phyloP scores from a whole-genome alignment of 2,888 invertebrate genomes.

The Ormyrus thymus region DNA sequence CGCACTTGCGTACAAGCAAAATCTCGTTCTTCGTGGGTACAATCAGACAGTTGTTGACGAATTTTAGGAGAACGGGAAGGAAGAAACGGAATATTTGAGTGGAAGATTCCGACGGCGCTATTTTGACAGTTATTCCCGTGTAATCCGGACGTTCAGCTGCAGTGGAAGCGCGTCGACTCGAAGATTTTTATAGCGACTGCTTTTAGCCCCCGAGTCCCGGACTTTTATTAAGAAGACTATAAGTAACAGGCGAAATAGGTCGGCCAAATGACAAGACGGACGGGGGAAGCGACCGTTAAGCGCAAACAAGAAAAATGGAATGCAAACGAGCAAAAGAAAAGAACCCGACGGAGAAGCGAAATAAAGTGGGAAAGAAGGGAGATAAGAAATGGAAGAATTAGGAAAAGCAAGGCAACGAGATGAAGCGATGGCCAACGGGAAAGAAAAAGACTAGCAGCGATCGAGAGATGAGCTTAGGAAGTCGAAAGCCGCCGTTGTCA shows the following conservation, averaged over 20 bases:
- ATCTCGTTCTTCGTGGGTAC: constrained; percentile 23
- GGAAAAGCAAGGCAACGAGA: constrained; percentile 9
- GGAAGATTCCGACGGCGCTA: constrained; percentile 38
- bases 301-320: constrained; percentile 46
- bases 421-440: background rate
- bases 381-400: constrained; percentile 30
- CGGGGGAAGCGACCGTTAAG: constrained; percentile 40
- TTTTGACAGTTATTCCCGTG: constrained; percentile 49
- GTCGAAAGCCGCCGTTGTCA: constrained; percentile 46
- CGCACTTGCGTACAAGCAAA: background rate
- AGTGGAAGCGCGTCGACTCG: background rate
- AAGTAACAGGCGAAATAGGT: constrained; percentile 49
- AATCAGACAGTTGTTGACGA: constrained; percentile 32
- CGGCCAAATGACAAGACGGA: constrained; percentile 44
- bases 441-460: constrained; percentile 26
- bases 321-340: constrained; percentile 38
- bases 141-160: constrained; percentile 39
- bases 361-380: background rate
- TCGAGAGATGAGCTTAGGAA: constrained; percentile 51
- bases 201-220: constrained; percentile 38
- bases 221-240: constrained; percentile 54
- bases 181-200: constrained; percentile 45
- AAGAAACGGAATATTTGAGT: constrained; percentile 16
- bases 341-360: background rate
- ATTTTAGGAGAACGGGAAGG: constrained; percentile 10